Conservation (phyloP, 2,888 invertebrate species). For the Entomobrya proxima region DNA sequence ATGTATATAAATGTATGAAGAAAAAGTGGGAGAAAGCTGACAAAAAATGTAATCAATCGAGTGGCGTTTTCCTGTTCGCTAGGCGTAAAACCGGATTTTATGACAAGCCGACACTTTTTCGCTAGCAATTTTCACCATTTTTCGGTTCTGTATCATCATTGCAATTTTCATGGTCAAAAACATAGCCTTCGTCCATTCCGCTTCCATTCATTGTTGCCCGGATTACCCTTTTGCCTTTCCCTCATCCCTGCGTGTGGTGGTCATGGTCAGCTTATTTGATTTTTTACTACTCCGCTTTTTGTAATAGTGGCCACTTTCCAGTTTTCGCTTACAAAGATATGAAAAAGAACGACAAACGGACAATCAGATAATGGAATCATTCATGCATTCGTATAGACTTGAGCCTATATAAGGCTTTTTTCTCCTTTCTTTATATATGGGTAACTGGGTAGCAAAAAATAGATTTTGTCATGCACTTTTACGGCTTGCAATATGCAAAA, state of each 20-base stretch:
- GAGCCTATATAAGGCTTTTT: not conserved
- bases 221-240: not conserved
- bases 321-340: not conserved
- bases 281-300: conserved; percentile 9
- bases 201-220: not conserved
- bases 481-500: conserved; percentile 1
- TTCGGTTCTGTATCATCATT: not conserved
- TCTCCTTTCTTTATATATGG: too few relatives aligned
- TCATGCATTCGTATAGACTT: not conserved
- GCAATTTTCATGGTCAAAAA: not conserved
- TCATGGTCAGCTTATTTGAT: not conserved
- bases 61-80: not conserved
- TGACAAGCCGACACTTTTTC: not conserved
- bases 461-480: too few relatives aligned
- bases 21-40: not conserved
- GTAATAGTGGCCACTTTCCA: not conserved
- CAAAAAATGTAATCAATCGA: not conserved
- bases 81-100: not conserved
- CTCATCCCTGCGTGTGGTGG: not conserved
- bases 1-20: too few relatives aligned
- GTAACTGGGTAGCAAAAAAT: too few relatives aligned
- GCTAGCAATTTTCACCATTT: not conserved
- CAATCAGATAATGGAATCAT: not conserved
- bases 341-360: not conserved
- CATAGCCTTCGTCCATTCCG: not conserved